A percentile compares a stretch with the other conserved stretches of the same genome.
phyloP scores from a whole-genome alignment of 2,113 vertebrate genomes.

The Peromyscus maniculatus region DNA sequence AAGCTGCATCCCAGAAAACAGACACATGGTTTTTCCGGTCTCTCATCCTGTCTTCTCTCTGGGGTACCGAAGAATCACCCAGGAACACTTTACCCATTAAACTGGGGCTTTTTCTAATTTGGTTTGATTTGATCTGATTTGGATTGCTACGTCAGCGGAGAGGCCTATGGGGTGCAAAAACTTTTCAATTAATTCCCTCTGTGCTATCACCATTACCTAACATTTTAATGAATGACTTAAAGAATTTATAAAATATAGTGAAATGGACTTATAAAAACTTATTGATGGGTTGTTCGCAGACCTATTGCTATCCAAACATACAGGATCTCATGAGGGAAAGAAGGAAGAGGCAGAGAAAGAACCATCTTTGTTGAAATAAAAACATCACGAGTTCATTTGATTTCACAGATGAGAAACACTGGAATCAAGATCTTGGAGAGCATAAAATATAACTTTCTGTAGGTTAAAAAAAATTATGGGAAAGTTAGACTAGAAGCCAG shows the following conservation, averaged over 20 bases:
- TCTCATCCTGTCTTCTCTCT: too few relatives aligned
- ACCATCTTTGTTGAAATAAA: not conserved
- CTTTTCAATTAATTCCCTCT: not conserved
- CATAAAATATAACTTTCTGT: slow-evolving; percentile 22
- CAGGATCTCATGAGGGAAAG: not conserved
- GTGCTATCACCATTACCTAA: not conserved
- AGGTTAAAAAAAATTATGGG: not conserved
- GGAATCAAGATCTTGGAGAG: not conserved
- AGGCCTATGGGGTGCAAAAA: too few relatives aligned
- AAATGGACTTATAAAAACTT: not conserved
- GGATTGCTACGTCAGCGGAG: too few relatives aligned
- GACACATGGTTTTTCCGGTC: too few relatives aligned
- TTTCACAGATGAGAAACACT: not conserved
- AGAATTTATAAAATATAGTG: slow-evolving; percentile 33
- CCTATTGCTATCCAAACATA: not conserved
- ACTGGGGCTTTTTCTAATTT: too few relatives aligned
- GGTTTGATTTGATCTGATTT: too few relatives aligned
- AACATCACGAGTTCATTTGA: not conserved
- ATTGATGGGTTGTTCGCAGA: not conserved
- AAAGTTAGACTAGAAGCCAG: slow-evolving; percentile 23
- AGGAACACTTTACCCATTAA: too few relatives aligned
- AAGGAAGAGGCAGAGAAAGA: not conserved
- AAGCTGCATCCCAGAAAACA: too few relatives aligned
- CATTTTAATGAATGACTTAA: not conserved
- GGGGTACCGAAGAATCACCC: too few relatives aligned